Evolutionary conservation across 2,888 invertebrate species (phyloP).

Genomic region (Drosophila barbarae): DNA sequence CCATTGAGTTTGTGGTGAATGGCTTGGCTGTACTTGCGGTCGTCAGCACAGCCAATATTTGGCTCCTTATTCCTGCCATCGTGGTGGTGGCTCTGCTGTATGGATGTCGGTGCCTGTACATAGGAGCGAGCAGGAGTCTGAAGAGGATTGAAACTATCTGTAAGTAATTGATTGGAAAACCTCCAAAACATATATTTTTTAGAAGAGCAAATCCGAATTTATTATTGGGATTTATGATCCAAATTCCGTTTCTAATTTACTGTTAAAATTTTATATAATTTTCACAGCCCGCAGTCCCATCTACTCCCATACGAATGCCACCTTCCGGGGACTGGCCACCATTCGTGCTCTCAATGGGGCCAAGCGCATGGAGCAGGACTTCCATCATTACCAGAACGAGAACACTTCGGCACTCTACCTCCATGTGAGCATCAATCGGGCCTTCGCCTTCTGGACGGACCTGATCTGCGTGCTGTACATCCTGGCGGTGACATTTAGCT

Average conservation of each 20-base stretch:
- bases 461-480: slow-evolving; percentile 93
- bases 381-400: slow-evolving; percentile 83
- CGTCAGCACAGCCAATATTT: slow-evolving; percentile 83
- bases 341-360: slow-evolving; percentile 87
- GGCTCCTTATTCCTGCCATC: slow-evolving; percentile 82
- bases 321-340: slow-evolving; percentile 88
- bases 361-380: slow-evolving; percentile 83
- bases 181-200: no score
- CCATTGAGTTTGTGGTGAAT: slow-evolving; percentile 80
- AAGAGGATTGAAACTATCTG: slow-evolving; percentile 80
- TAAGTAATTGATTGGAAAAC: slow-evolving; percentile 69
- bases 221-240: background rate
- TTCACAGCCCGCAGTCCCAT: slow-evolving; percentile 87
- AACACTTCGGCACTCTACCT: slow-evolving; percentile 88
- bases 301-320: slow-evolving; percentile 87
- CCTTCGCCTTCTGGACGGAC: slow-evolving; percentile 96
- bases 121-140: slow-evolving; percentile 81
- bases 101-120: slow-evolving; percentile 81
- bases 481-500: slow-evolving; percentile 90
- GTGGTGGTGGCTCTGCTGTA: slow-evolving; percentile 82
- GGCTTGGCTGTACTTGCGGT: slow-evolving; percentile 82
- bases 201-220: no score
- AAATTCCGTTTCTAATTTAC: background rate
- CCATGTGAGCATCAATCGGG: slow-evolving; percentile 92
- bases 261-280: background rate